A percentile compares a stretch with the other conserved stretches of the same genome.
These are phyloP conservation scores for Meloe dianella DNA, from an alignment of 2,888 invertebrate genomes.

Conservation along the genomic window DNA sequence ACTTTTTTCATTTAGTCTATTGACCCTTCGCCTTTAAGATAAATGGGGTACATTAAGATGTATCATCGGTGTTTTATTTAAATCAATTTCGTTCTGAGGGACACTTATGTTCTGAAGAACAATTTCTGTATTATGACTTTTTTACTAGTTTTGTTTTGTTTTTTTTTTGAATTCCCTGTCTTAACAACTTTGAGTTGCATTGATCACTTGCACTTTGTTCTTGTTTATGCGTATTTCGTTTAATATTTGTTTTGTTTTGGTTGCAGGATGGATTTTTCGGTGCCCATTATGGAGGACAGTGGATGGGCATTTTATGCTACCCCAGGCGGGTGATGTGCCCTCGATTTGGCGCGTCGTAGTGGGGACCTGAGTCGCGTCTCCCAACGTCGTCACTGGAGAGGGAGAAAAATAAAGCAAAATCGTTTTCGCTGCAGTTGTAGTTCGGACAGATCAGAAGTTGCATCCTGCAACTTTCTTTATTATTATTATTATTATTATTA, in stretches of 20 bases:
- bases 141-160: too few relatives aligned
- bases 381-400: conserved; percentile 36
- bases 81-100: neutral
- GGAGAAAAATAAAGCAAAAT: conserved; percentile 56
- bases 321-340: neutral
- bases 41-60: neutral
- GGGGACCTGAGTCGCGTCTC: conserved; percentile 37
- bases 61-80: neutral
- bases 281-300: neutral
- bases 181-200: neutral
- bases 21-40: conserved; percentile 36
- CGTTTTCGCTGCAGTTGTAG: conserved; percentile 54
- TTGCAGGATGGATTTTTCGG: neutral
- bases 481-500: conserved; percentile 10
- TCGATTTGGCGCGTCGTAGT: conserved; percentile 20
- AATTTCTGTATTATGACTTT: too few relatives aligned
- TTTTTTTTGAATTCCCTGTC: neutral
- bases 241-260: neutral
- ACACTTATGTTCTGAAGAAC: neutral
- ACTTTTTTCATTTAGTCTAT: conserved; percentile 34
- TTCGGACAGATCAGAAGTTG: conserved; percentile 49
- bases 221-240: neutral
- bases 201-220: neutral
- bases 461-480: conserved; percentile 39
- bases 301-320: neutral